Base-by-base conservation (phyloP, 2,797 vertebrate species). In the Mastacembelus armatus region DNA sequence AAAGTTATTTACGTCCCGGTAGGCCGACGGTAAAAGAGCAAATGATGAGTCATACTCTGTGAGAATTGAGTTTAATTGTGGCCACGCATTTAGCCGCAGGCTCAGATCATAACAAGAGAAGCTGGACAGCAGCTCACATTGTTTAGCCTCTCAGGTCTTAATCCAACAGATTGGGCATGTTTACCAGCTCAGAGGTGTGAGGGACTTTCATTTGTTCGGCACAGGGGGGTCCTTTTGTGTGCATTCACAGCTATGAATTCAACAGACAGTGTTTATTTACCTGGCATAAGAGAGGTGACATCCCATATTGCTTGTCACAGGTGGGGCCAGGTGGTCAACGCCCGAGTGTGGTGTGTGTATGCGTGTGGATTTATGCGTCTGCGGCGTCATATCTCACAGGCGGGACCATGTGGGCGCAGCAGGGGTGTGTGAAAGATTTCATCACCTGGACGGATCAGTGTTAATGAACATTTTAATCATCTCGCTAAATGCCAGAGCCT, bases 381-480 rank as follows among this genome's bases (percentile, higher is more conserved):
- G 42, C 8, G 6, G 16, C 36, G 38, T 71, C 68, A 33, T 47
- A 55, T 68, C 38, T 76, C 57, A 7, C 44, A 22, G 45, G 78
- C 39, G 36, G 26, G 39, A 71, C 77, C 79, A 67, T 71, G 73
- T 61, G 82, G 48, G 18, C 73, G 1, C 77, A 54, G 81, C 58
- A 57, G 77, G 81, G 75, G 81, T 56, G 80, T 4, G 71, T 69
- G 83, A 79, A 82, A 60, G 76, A 87, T 87, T 77, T 85, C 73
- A 60, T 91, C 91, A 93, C 92, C 89, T 91, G 84, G 81, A 84
- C 66, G 5, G 69, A 75, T 72, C 55, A 0, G 86, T 82, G 90
- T 90, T 93, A 91, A 94, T 93, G 84, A 94, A 93, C 86, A 91
- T 93, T 95, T 93, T 93, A 93, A 94, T 94, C 84, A 90, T 83